A percentile compares a stretch with the other conserved stretches of the same genome.
phyloP scores from a whole-genome alignment of 2,797 vertebrate species.

The Cynodonichthys magdalenae region DNA sequence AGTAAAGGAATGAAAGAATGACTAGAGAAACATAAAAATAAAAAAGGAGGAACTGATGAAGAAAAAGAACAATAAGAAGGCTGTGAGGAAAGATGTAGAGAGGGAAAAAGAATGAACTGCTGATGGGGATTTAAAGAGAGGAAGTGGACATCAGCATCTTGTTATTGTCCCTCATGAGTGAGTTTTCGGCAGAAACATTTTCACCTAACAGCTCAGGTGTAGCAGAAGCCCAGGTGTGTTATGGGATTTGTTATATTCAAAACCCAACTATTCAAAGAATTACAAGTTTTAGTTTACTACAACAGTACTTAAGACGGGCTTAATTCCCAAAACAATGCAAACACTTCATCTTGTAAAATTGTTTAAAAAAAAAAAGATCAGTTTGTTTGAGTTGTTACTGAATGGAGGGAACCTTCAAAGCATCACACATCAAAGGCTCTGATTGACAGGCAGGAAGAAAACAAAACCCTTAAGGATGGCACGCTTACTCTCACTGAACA shows the following conservation, averaged over 20 bases:
- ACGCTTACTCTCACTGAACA: not conserved
- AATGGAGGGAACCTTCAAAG: not conserved
- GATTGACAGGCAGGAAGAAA: constrained; percentile 2
- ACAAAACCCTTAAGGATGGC: not conserved
- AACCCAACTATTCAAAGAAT: not conserved
- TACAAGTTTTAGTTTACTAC: not conserved
- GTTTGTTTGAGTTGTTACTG: not conserved
- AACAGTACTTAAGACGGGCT: not conserved
- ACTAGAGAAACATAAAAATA: constrained; percentile 7
- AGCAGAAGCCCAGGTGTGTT: not conserved
- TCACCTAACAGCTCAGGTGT: constrained; percentile 26
- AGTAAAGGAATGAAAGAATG: constrained; percentile 10
- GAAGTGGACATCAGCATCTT: constrained; percentile 13
- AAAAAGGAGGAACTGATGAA: constrained; percentile 7
- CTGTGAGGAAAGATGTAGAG: constrained; percentile 23
- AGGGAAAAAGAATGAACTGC: constrained; percentile 8
- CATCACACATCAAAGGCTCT: not conserved
- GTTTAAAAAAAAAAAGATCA: not conserved
- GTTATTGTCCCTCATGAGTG: constrained; percentile 21
- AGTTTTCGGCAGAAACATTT: constrained; percentile 43
- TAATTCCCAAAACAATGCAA: constrained; percentile 2
- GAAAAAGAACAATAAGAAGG: not conserved
- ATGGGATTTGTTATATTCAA: not conserved
- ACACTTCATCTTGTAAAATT: not conserved
- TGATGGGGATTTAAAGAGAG: constrained; percentile 26